Evolutionary conservation across 2,113 vertebrate species (phyloP).

Genomic region (Dendrocopos noguchii): DNA sequence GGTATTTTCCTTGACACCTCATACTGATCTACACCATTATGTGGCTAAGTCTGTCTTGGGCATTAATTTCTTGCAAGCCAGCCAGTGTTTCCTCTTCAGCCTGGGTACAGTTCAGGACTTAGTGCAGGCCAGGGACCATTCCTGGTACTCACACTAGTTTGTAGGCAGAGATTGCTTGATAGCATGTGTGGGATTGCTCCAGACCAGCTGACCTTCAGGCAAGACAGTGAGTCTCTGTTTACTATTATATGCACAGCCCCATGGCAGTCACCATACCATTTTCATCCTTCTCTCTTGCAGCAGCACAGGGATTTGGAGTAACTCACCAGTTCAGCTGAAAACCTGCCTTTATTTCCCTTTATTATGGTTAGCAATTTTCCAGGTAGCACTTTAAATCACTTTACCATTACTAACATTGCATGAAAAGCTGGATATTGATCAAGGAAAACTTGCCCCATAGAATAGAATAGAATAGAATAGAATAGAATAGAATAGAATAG

Average conservation of each 20-base stretch:
- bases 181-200: not conserved
- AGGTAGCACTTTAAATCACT: not conserved
- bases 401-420: not conserved
- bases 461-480: too few relatives aligned
- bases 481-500: too few relatives aligned
- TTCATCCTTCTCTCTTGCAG: not conserved
- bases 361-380: not conserved
- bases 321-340: not conserved
- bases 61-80: not conserved
- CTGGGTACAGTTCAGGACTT: not conserved
- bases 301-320: not conserved
- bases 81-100: not conserved
- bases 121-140: not conserved
- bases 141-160: not conserved
- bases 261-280: not conserved
- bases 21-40: fast-evolving
- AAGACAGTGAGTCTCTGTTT: not conserved
- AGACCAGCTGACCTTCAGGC: not conserved
- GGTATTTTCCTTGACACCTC: not conserved
- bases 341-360: not conserved
- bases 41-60: not conserved
- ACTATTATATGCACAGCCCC: not conserved
- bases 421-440: not conserved
- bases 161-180: not conserved
- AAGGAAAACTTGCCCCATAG: not conserved